Base-by-base conservation (phyloP, 1,140 invertebrate genomes). In the Drosophila pseudoananassae region DNA sequence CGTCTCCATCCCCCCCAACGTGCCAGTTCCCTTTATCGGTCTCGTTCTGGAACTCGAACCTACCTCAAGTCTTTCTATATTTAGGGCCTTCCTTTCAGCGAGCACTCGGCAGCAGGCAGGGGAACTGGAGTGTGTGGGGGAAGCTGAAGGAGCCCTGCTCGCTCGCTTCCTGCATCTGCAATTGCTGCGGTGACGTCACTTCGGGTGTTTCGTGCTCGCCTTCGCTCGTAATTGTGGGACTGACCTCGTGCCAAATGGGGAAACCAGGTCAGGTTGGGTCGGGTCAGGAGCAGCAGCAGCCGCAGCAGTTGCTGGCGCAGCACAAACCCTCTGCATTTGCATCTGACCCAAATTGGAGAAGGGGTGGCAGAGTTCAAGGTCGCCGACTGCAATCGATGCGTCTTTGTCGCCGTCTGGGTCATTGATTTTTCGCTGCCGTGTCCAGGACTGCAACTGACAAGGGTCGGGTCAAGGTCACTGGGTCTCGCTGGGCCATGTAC, bases 61-160 rank as follows among this genome's bases (percentile, higher is more conserved):
- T 87, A 88, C 82, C 82, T 87, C 82, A 87, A 87, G 82, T 47
- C 73, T 75, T 85, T 85, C 83, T 87, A 85, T 85, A 82, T 85
- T 87, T 87, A 85, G 82, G 69, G 55, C 64, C 64, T 46, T 70
- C 55, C 50, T 52, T 31, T 69, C 61, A 40, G 53, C 52, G 70
- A 51, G 58, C 36, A 31, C 31, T 50, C 50, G 25, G 46, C 20
- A 20, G 51, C 60, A 27, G 43, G 47, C 51, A 56, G 45, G 17
- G n/a, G 4, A 15, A 23, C 3, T 46, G 43, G 15, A 10, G 15
- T 17, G 43, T 17, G 31, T 47, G 8, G 25, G 25, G 23, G 23
- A 31, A 47, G 25, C 20, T 57, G 17, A 29, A 38, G 33, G 52
- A 71, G 56, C 43, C 25, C 27, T 70, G 17, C 46, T 31, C 20